A percentile compares a stretch with the other conserved stretches of the same genome.
Conservation (phyloP, 2,113 vertebrate species). For the Rutilus rutilus region DNA sequence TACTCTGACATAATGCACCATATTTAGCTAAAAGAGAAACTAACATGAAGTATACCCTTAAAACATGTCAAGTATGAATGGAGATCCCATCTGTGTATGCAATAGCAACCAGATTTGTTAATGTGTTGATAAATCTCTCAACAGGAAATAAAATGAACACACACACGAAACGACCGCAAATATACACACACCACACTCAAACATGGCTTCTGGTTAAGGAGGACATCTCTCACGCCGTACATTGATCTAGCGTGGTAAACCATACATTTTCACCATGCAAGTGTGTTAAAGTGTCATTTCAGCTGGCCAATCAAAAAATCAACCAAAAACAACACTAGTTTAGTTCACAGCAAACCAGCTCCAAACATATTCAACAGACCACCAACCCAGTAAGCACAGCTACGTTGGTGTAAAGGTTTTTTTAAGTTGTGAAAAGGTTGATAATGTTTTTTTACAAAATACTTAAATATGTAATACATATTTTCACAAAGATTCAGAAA, state of each 20-base stretch:
- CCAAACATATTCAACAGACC: background rate
- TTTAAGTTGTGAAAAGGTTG: background rate
- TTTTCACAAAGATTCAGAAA: too few relatives aligned
- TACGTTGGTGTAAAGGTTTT: background rate
- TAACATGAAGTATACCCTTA: background rate
- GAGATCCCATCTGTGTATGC: background rate
- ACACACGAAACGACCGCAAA: background rate
- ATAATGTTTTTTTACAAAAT: background rate
- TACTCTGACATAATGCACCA: background rate
- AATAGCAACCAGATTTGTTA: background rate
- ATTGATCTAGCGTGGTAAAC: background rate
- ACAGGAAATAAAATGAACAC: background rate
- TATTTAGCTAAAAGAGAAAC: background rate
- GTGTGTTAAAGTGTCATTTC: slow-evolving; percentile 12
- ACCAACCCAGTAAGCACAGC: background rate
- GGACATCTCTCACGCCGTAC: background rate
- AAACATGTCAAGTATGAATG: slow-evolving; percentile 1
- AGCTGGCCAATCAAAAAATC: background rate
- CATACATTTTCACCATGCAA: slow-evolving; percentile 21
- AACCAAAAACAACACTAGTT: background rate
- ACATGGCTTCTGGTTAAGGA: slow-evolving; percentile 5
- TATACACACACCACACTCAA: slow-evolving; percentile 9
- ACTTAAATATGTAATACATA: background rate
- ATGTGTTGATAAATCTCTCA: slow-evolving; percentile 10
- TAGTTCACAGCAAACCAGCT: slow-evolving; percentile 33